Conservation (phyloP, 2,113 vertebrate genomes). For the Rana temporaria region DNA sequence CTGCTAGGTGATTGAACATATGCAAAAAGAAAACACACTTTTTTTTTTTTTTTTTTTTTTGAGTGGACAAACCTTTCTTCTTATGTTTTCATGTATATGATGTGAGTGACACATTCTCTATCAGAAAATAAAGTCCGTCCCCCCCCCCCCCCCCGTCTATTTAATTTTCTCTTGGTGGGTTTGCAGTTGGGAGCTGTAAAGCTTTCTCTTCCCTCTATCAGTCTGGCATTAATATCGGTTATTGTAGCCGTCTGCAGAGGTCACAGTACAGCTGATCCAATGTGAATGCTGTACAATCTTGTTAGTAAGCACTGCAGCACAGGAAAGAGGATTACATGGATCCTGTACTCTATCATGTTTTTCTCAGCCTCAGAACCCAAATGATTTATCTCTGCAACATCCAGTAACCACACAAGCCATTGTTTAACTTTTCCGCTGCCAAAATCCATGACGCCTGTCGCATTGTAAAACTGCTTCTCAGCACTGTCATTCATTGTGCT, state of each 20-base stretch:
- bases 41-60: no score
- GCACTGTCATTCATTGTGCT: not conserved
- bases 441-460: not conserved
- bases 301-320: conserved; percentile 55
- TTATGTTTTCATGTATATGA: no score
- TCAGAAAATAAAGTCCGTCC: no score
- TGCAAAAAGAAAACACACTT: no score
- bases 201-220: not conserved
- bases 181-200: conserved; percentile 18
- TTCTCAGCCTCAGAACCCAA: conserved; percentile 37
- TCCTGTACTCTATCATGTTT: conserved; percentile 12
- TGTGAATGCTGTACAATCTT: conserved; percentile 58
- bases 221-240: conserved; percentile 45
- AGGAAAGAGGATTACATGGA: conserved; percentile 62
- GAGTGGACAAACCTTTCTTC: no score
- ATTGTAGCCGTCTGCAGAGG: conserved; percentile 61
- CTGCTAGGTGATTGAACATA: no score
- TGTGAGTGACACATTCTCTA: no score
- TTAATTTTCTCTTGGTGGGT: not conserved
- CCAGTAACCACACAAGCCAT: not conserved
- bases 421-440: conserved; percentile 19
- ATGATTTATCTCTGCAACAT: conserved; percentile 46
- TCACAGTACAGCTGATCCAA: conserved; percentile 65
- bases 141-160: no score
- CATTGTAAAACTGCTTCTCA: not conserved